Evolutionary conservation across 1,140 invertebrate species (phyloP).

Genomic region (Drosophila sturtevanti): DNA sequence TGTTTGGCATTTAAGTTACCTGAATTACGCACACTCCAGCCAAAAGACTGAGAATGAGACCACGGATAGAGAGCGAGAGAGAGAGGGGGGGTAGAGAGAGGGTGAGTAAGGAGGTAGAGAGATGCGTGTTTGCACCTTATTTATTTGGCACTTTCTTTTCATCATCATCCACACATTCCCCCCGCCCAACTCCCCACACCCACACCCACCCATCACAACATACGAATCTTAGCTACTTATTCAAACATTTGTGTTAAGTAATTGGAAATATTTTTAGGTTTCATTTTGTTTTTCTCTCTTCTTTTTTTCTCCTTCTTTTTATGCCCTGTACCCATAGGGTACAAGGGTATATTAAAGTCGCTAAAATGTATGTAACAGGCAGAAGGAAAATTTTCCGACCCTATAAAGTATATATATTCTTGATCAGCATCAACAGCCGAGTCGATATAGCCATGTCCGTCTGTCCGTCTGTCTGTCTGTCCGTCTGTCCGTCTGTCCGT

Average conservation of each 20-base stretch:
- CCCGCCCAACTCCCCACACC: too few relatives aligned
- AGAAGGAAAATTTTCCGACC: too few relatives aligned
- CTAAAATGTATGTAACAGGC: too few relatives aligned
- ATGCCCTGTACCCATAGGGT: too few relatives aligned
- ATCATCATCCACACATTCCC: background rate
- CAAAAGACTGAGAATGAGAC: background rate
- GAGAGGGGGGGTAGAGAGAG: background rate
- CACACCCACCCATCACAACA: background rate
- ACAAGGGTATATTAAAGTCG: too few relatives aligned
- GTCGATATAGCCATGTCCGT: too few relatives aligned
- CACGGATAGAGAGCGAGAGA: background rate
- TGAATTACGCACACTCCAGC: constrained; percentile 13
- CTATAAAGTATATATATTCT: too few relatives aligned
- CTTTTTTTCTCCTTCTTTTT: too few relatives aligned
- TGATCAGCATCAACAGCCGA: too few relatives aligned
- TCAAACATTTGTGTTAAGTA: constrained; percentile 67
- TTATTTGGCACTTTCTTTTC: constrained; percentile 53
- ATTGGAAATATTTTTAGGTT: constrained; percentile 61
- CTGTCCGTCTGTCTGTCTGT: too few relatives aligned
- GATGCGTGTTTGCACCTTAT: constrained; percentile 68
- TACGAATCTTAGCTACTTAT: constrained; percentile 50
- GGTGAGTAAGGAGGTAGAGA: background rate
- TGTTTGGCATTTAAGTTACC: constrained; percentile 51
- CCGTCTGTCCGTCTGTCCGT: too few relatives aligned
- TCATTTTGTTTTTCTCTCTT: constrained; percentile 9